Percentiles rank a stretch among this genome's conserved stretches.
Conservation (phyloP, 2,888 invertebrate genomes). For the Parnassius apollo region DNA sequence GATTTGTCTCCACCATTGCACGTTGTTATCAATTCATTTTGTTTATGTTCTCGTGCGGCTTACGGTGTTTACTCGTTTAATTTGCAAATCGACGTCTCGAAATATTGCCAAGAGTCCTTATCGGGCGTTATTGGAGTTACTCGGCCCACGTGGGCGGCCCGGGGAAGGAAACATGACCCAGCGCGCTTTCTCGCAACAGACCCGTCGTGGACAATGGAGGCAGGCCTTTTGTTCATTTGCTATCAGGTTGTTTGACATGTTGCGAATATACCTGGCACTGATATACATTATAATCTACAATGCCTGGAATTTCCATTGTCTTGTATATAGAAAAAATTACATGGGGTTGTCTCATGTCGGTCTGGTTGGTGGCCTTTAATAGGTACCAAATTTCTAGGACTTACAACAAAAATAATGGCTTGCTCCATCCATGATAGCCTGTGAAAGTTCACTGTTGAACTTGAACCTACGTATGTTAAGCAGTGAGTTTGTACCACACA, state of each 20-base stretch:
- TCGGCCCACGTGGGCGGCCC: slow-evolving; percentile 13
- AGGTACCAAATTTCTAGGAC: too few species aligned
- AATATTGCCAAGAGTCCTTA: slow-evolving; percentile 9
- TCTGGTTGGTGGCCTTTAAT: too few species aligned
- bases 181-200: slow-evolving; percentile 22
- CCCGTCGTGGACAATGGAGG: background rate
- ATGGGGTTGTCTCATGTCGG: too few species aligned
- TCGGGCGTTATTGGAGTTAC: slow-evolving; percentile 2
- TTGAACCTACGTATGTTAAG: too few species aligned
- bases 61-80: slow-evolving; percentile 9
- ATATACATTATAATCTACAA: background rate
- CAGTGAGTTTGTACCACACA: too few species aligned
- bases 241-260: slow-evolving; percentile 9
- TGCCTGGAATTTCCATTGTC: too few species aligned
- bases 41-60: background rate
- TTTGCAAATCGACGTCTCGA: slow-evolving; percentile 11
- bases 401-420: too few species aligned
- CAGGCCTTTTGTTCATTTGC: slow-evolving; percentile 8
- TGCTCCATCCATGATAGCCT: too few species aligned
- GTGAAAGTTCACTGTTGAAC: too few species aligned
- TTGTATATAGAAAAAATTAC: too few species aligned
- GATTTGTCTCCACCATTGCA: too few species aligned
- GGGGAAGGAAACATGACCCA: slow-evolving; percentile 13
- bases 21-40: too few species aligned
- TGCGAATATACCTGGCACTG: background rate